phyloP scores from a whole-genome alignment of 2,797 vertebrate genomes.

The Notamacropus eugenii region DNA sequence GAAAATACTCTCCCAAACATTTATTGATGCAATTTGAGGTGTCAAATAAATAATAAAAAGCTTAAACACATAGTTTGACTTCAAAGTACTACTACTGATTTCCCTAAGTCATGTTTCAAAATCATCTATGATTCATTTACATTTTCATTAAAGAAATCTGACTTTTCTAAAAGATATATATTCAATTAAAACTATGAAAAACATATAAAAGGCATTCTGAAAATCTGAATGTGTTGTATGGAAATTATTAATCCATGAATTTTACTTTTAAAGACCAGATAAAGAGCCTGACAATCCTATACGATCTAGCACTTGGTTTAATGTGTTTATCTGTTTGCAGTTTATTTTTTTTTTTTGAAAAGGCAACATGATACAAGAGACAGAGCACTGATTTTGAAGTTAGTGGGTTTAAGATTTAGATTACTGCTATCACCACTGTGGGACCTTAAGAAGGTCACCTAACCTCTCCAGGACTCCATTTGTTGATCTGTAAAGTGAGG shows the following conservation, averaged over 20 bases:
- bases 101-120: not conserved
- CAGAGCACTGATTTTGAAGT: not conserved
- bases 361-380: not conserved
- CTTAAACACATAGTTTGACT: slow-evolving; percentile 11
- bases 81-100: not conserved
- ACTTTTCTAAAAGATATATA: not conserved
- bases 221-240: not conserved
- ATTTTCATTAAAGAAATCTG: not conserved
- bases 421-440: not conserved
- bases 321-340: not conserved
- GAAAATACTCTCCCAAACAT: not conserved
- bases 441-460: not conserved
- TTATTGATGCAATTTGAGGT: slow-evolving; percentile 37
- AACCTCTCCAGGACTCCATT: not conserved
- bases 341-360: not conserved
- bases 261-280: not conserved
- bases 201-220: not conserved
- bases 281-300: not conserved
- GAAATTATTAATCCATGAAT: not conserved
- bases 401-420: not conserved
- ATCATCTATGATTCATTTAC: not conserved
- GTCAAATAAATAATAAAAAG: slow-evolving; percentile 17
- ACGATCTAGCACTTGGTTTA: not conserved
- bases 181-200: not conserved
- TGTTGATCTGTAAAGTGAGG: not conserved